Conservation (phyloP, 2,113 vertebrate genomes). For the Oostethus manadensis region DNA sequence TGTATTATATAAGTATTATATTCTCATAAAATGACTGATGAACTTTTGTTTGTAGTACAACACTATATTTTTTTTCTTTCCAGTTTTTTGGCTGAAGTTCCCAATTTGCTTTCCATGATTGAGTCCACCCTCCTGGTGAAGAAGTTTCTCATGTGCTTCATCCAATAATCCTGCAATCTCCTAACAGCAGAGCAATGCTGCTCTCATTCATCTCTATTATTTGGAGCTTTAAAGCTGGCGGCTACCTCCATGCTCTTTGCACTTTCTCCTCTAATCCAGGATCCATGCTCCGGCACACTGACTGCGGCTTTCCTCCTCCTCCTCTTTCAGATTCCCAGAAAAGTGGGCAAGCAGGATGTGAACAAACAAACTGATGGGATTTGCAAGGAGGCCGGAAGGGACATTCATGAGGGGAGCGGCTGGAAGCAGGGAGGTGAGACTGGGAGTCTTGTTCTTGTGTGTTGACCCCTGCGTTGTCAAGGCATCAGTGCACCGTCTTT, state of each 20-base stretch:
- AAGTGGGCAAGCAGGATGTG: slow-evolving; percentile 48
- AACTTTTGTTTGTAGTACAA: no score
- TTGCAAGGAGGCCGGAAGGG: slow-evolving; percentile 53
- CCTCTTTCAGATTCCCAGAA: slow-evolving; percentile 30
- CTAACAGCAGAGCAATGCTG: slow-evolving; percentile 41
- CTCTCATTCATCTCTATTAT: slow-evolving; percentile 64
- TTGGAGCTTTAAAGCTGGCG: slow-evolving; percentile 40
- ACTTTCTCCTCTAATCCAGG: slow-evolving; percentile 58
- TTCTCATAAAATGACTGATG: no score
- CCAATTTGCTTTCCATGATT: slow-evolving; percentile 1
- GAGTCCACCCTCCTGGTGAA: neutral
- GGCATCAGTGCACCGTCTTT: slow-evolving; percentile 56
- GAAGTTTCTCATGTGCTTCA: slow-evolving; percentile 35
- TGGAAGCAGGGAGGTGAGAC: slow-evolving; percentile 48
- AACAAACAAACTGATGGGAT: slow-evolving; percentile 65
- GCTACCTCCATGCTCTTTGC: slow-evolving; percentile 41
- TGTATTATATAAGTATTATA: no score
- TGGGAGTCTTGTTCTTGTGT: slow-evolving; percentile 59
- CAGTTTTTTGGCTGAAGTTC: no score
- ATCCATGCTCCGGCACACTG: slow-evolving; percentile 48
- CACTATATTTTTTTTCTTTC: no score
- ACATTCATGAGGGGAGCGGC: slow-evolving; percentile 43
- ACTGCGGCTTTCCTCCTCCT: slow-evolving; percentile 37
- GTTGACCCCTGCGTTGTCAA: slow-evolving; percentile 64
- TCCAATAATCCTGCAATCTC: slow-evolving; percentile 45